Base-by-base conservation (phyloP, 2,113 vertebrate genomes). In the Macquaria australasica region DNA sequence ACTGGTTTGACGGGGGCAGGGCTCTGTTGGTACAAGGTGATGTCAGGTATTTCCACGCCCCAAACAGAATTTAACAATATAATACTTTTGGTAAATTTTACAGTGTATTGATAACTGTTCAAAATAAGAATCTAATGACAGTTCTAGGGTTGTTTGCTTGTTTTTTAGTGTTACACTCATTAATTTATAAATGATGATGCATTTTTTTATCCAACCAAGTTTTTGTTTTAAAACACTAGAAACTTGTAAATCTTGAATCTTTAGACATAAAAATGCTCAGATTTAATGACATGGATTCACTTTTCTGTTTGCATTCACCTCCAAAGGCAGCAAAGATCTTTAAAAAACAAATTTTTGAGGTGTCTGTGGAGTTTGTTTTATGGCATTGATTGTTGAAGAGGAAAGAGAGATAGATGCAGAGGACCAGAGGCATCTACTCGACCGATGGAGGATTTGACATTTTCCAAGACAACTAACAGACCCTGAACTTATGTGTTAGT, bases 361-460 rank as follows among this genome's bases (percentile, higher is more conserved):
- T 59, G n/a, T 73, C 28, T 20, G 18, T 51, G 15, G 28, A 7
- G 10, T 84, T 56, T 55, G 56, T 64, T 77, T 41, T 4, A 62
- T 34, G 37, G 16, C 25, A 21, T 18, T 53, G n/a, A 56, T 43
- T 79, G 28, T 68, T 62, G 43, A 50, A 73, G 59, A 73, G 41
- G 14, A 76, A 55, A 75, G 25, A 31, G 48, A 67, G 28, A 68
- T 34, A 25, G 73, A 63, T 20, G 48, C 18, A 45, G 18, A 18
- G 23, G 84, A 72, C 66, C 72, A 37, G 74, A 81, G 45, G 28
- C 56, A 45, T n/a, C 84, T 79, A 41, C 62, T 69, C 63, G 10
- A 69, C 48, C 43, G 25, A 71, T 56, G 67, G 67, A 4, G 62
- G 62, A 60, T 87, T 51, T 85, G 86, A 85, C 84, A 82, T 88